Conservation (phyloP, 2,888 invertebrate genomes). For the Andrena minutula region DNA sequence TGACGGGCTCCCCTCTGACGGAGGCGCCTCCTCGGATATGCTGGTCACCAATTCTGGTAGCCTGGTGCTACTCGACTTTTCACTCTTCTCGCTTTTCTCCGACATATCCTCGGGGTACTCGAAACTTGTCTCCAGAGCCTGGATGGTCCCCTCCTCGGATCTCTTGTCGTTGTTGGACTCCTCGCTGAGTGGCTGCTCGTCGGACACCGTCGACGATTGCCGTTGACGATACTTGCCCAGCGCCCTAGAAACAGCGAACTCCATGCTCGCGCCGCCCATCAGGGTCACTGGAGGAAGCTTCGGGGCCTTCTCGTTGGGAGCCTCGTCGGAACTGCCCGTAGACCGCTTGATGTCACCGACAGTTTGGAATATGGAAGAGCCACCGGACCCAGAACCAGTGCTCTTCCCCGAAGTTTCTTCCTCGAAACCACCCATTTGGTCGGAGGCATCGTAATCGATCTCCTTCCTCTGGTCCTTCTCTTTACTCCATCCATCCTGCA, state of each 20-base stretch:
- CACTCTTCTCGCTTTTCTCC: slow-evolving; percentile 78
- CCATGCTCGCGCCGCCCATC: slow-evolving; percentile 90
- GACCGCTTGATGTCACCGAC: slow-evolving; percentile 91
- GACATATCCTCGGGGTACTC: slow-evolving; percentile 77
- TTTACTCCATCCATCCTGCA: slow-evolving; percentile 85
- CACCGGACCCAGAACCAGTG: slow-evolving; percentile 88
- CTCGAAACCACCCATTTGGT: slow-evolving; percentile 87
- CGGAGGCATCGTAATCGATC: slow-evolving; percentile 87
- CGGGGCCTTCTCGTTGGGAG: slow-evolving; percentile 83
- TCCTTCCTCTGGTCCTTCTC: slow-evolving; percentile 86
- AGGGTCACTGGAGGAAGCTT: slow-evolving; percentile 86
- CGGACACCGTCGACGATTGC: slow-evolving; percentile 90
- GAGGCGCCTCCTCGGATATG: slow-evolving; percentile 86
- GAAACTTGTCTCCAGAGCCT: slow-evolving; percentile 76
- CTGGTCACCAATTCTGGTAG: slow-evolving; percentile 81
- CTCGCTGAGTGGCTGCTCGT: slow-evolving; percentile 88
- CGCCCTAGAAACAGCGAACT: slow-evolving; percentile 93
- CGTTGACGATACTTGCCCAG: slow-evolving; percentile 92
- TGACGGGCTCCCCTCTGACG: slow-evolving; percentile 89
- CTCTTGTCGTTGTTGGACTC: slow-evolving; percentile 84
- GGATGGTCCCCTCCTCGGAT: slow-evolving; percentile 76
- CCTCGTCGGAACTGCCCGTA: slow-evolving; percentile 88
- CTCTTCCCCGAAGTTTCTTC: slow-evolving; percentile 88
- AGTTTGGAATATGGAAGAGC: slow-evolving; percentile 89
- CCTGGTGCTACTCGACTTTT: slow-evolving; percentile 76